Conservation (phyloP, 2,888 invertebrate species). For the Nebria brevicollis region DNA sequence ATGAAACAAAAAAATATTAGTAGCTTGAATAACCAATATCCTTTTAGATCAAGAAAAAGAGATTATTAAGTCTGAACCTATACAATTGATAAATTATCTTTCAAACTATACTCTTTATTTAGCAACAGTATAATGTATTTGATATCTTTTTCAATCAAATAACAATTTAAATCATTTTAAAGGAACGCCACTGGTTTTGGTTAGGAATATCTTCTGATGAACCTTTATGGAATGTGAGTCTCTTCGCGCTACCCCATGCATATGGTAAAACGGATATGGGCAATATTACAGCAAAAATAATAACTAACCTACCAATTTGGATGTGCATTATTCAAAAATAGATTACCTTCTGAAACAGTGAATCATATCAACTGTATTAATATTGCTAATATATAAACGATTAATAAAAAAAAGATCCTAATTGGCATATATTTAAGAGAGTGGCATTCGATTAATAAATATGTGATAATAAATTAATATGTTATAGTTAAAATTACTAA, state of each 20-base stretch:
- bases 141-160: too few species aligned
- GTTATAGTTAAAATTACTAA: neutral
- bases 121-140: too few species aligned
- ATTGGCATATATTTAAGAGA: too few species aligned
- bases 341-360: too few species aligned
- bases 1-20: neutral
- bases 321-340: neutral
- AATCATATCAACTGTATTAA: too few species aligned
- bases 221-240: constrained; percentile 30
- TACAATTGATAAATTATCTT: neutral
- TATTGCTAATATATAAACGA: too few species aligned
- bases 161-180: neutral
- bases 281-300: constrained; percentile 31
- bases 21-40: neutral
- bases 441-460: neutral
- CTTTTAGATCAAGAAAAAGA: too few species aligned
- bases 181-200: constrained; percentile 34
- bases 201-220: constrained; percentile 21
- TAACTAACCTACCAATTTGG: neutral
- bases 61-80: neutral
- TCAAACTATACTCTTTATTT: neutral
- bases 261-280: constrained; percentile 17
- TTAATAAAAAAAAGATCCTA: too few species aligned
- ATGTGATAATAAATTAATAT: neutral
- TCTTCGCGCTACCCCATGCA: constrained; percentile 24